phyloP scores from a whole-genome alignment of 2,888 invertebrate genomes.

The Trichopoda pennipes region DNA sequence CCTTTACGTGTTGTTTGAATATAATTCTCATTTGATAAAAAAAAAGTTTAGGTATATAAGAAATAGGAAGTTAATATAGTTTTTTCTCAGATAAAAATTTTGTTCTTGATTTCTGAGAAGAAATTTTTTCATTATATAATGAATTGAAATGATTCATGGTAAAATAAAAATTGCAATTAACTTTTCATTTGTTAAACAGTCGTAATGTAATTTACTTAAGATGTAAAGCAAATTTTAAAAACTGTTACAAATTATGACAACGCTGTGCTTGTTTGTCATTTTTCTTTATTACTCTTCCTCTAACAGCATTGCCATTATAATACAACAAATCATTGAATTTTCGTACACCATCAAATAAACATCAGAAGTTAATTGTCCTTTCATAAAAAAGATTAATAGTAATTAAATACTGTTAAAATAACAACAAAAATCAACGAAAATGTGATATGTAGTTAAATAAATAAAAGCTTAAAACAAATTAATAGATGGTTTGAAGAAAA shows the following conservation, averaged over 20 bases:
- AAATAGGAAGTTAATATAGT: too few species aligned
- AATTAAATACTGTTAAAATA: slow-evolving; percentile 16
- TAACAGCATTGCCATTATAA: slow-evolving; percentile 48
- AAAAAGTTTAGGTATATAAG: too few species aligned
- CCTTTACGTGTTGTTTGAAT: too few species aligned
- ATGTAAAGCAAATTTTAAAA: too few species aligned
- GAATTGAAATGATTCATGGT: too few species aligned
- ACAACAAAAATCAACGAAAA: slow-evolving; percentile 41
- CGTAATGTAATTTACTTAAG: too few species aligned
- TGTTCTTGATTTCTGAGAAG: too few species aligned
- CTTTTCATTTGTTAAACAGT: too few species aligned
- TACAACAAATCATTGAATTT: slow-evolving; percentile 51
- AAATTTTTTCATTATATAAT: too few species aligned
- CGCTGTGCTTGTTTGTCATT: slow-evolving; percentile 34
- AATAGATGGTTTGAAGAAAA: slow-evolving; percentile 4
- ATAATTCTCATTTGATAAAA: too few species aligned
- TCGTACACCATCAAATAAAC: slow-evolving; percentile 62
- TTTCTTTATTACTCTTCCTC: slow-evolving; percentile 8
- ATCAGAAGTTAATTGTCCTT: slow-evolving; percentile 53
- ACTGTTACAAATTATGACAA: slow-evolving; percentile 27
- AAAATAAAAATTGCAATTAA: too few species aligned
- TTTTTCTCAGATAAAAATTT: too few species aligned
- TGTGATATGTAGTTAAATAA: slow-evolving; percentile 39
- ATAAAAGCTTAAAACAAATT: background rate
- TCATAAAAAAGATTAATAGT: slow-evolving; percentile 5